phyloP scores from a whole-genome alignment of 2,113 vertebrate genomes.

The Ancistrus triradiatus region DNA sequence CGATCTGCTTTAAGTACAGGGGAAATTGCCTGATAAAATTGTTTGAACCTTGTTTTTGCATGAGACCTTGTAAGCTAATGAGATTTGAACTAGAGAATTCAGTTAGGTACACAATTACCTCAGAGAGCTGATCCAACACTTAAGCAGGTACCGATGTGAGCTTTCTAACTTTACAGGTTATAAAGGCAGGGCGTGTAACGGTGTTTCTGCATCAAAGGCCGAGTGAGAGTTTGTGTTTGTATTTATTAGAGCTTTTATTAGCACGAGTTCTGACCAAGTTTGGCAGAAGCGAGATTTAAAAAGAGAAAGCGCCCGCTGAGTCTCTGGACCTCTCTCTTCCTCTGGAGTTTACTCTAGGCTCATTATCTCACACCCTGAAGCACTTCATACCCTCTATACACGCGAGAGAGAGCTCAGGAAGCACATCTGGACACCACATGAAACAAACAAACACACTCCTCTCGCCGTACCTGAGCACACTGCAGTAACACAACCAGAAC shows the following conservation, averaged over 20 bases:
- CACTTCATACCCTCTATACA: conserved; percentile 20
- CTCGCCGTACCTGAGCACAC: conserved; percentile 14
- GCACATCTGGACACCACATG: conserved; percentile 69
- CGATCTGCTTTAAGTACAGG: no score
- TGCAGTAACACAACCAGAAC: background rate
- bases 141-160: background rate
- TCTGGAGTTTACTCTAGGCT: conserved; percentile 56
- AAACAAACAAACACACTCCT: conserved; percentile 48
- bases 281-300: conserved; percentile 7
- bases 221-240: background rate
- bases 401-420: conserved; percentile 45
- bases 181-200: background rate
- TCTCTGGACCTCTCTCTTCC: background rate
- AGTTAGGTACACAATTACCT: no score
- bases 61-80: no score
- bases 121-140: no score
- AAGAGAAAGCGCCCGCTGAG: background rate
- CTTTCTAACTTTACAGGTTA: background rate
- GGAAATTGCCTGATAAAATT: no score
- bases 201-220: background rate
- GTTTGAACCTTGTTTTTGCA: no score
- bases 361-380: conserved; percentile 61
- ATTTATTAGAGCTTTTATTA: conserved; percentile 16
- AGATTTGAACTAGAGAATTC: no score
- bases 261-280: background rate